phyloP scores from a whole-genome alignment of 2,888 invertebrate species.

The Drosophila siamana region DNA sequence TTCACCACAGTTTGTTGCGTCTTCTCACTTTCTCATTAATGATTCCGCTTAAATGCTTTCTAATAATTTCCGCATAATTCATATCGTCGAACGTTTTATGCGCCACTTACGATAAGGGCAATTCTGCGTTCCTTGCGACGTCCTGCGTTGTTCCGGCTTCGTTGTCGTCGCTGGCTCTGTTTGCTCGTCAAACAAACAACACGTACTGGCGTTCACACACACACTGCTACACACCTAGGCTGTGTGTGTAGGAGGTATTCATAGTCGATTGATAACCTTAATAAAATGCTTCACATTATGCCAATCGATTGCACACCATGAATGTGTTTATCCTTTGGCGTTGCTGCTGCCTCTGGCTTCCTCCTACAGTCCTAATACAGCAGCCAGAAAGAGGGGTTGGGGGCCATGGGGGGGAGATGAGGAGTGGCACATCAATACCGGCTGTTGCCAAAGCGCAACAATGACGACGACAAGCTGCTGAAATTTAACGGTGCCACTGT shows the following conservation, averaged over 20 bases:
- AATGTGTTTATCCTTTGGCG: conserved; percentile 80
- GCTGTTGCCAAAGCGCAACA: conserved; percentile 76
- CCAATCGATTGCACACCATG: conserved; percentile 83
- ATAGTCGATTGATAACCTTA: conserved; percentile 80
- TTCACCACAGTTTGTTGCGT: not conserved
- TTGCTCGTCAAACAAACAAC: conserved; percentile 70
- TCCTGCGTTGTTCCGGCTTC: conserved; percentile 20
- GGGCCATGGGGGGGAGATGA: not conserved
- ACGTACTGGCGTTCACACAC: conserved; percentile 42
- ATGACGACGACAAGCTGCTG: conserved; percentile 46
- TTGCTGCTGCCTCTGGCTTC: conserved; percentile 45
- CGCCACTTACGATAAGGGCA: conserved; percentile 72
- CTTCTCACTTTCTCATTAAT: conserved; percentile 67
- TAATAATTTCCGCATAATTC: conserved; percentile 81
- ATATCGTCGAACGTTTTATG: conserved; percentile 76
- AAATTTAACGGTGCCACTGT: conserved; percentile 48
- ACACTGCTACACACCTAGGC: conserved; percentile 42
- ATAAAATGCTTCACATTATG: conserved; percentile 82
- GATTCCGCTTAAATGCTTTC: conserved; percentile 81
- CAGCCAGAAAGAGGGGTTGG: conserved; percentile 9
- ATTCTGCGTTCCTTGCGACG: conserved; percentile 35
- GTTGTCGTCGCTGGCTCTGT: conserved; percentile 41
- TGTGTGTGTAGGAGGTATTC: conserved; percentile 60
- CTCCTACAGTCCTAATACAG: conserved; percentile 57
- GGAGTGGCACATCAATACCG: conserved; percentile 64